These are phyloP conservation scores for Meloidogyne chitwoodi DNA, from an alignment of 1,140 invertebrate species.

Conservation along the genomic window DNA sequence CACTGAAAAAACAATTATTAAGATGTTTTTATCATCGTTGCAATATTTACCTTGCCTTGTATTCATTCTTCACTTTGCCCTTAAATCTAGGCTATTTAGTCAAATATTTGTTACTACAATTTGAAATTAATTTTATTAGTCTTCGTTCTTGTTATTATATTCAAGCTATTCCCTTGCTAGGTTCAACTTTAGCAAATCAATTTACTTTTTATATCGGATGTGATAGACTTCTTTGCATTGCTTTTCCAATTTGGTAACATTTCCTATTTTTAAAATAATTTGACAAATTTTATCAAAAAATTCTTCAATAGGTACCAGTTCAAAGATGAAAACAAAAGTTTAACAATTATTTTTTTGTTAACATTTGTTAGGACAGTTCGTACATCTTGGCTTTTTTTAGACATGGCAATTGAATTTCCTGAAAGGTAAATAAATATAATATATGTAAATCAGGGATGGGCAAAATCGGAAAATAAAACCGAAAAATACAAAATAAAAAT, in stretches of 20 bases:
- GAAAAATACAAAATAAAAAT: no score
- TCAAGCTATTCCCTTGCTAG: background rate
- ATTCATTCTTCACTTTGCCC: background rate
- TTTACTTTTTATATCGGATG: background rate
- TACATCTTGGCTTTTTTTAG: background rate
- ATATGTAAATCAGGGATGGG: no score
- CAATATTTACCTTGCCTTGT: background rate
- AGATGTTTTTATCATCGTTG: background rate
- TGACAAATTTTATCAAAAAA: no score
- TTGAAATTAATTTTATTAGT: background rate
- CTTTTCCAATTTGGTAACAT: background rate
- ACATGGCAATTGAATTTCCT: background rate
- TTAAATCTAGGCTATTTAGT: background rate
- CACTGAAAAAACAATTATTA: background rate
- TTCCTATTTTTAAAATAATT: background rate
- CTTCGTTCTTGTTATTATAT: background rate
- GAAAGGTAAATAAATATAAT: background rate
- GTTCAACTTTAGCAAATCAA: background rate
- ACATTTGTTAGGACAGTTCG: background rate
- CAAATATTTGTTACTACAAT: slow-evolving; percentile 1
- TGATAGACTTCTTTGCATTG: background rate
- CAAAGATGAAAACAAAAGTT: background rate
- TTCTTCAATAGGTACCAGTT: no score
- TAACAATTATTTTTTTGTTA: background rate
- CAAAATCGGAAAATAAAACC: no score